Conservation (phyloP, 2,888 invertebrate genomes). For the Caenorhabditis becei region DNA sequence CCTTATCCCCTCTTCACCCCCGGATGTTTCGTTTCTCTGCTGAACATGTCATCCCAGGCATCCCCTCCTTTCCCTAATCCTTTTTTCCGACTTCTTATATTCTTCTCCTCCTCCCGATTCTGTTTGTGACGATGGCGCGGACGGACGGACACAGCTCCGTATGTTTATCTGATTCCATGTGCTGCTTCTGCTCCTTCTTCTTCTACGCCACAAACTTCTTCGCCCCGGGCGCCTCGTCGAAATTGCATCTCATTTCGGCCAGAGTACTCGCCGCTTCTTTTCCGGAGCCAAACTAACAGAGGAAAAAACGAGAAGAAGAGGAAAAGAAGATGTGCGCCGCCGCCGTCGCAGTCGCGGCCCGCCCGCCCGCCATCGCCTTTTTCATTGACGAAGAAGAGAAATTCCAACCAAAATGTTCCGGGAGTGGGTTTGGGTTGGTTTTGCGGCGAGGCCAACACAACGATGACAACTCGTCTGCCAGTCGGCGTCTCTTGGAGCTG, state of each 20-base stretch:
- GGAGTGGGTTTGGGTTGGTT: slow-evolving; percentile 35
- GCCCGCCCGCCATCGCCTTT: slow-evolving; percentile 8
- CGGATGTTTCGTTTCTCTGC: not conserved
- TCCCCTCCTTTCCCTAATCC: slow-evolving; percentile 13
- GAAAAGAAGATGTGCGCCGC: slow-evolving; percentile 6
- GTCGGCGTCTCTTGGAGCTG: slow-evolving; percentile 36
- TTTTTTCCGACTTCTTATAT: slow-evolving; percentile 2
- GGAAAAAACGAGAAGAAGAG: slow-evolving; percentile 8
- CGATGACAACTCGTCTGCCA: slow-evolving; percentile 33
- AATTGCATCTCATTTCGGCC: slow-evolving; percentile 51
- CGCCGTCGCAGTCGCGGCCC: too few relatives aligned
- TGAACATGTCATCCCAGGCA: not conserved
- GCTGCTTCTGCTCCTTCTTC: not conserved
- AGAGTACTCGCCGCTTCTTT: slow-evolving; percentile 30
- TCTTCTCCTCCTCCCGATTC: not conserved
- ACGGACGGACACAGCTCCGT: slow-evolving; percentile 23
- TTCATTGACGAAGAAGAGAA: slow-evolving; percentile 51
- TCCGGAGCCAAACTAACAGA: slow-evolving; percentile 23
- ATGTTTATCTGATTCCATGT: slow-evolving; percentile 46
- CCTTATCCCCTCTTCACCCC: not conserved
- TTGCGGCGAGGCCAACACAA: slow-evolving; percentile 25
- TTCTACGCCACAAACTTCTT: slow-evolving; percentile 25
- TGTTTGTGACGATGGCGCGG: slow-evolving; percentile 2
- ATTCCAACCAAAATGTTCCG: slow-evolving; percentile 58
- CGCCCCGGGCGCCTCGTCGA: slow-evolving; percentile 22